Evolutionary conservation across 1,140 invertebrate species (phyloP), one percentile per base, ranked within the genome.

Genomic region (Drosophila novamexicana): DNA sequence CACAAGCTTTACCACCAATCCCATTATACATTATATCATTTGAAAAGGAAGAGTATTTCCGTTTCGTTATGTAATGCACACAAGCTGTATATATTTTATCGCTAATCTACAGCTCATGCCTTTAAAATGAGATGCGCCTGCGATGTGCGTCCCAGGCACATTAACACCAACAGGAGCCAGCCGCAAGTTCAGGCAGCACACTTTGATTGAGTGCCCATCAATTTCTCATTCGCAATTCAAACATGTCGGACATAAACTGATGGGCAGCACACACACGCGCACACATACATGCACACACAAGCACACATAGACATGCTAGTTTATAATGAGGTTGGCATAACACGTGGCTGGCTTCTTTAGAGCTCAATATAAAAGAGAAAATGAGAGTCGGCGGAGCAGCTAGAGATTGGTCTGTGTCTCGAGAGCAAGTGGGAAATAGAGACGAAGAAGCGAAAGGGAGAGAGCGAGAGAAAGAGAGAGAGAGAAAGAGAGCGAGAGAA

Each of bases 211-310:
- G 84, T 84, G 80, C 74, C 84, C 85, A 89, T 89, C 84, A 89
- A 89, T 89, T 89, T 81, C 84, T 89, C 84, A 88, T 88, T 89
- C 77, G 83, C 77, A 88, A 88, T 89, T 83, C 83, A 88, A 88
- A 89, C 80, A 88, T 89, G 83, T 83, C 63, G 76, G 83, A 70
- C 83, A 88, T 86, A 86, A 88, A 88, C 83, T 77, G 77, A 79
- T 73, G 72, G 47, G 45, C 6, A 59, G 58, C 66, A 58, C 74
- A 71, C 52, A 47, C 56, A 57, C 61, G 22, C 22, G 22, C 22
- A 29, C 22, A 29, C 57, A 32, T 8, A 29, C n/a, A 59, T 12
- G 18, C 32, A 29, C 53, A 9, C 52, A 45, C 57, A 62, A 39
- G 14, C 7, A 22, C 39, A 66, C 18, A 57, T n/a, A 63, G 54